Percentiles rank a stretch among this genome's conserved stretches.
phyloP scores from a whole-genome alignment of 2,797 vertebrate genomes.

The Muscicapa striata region DNA sequence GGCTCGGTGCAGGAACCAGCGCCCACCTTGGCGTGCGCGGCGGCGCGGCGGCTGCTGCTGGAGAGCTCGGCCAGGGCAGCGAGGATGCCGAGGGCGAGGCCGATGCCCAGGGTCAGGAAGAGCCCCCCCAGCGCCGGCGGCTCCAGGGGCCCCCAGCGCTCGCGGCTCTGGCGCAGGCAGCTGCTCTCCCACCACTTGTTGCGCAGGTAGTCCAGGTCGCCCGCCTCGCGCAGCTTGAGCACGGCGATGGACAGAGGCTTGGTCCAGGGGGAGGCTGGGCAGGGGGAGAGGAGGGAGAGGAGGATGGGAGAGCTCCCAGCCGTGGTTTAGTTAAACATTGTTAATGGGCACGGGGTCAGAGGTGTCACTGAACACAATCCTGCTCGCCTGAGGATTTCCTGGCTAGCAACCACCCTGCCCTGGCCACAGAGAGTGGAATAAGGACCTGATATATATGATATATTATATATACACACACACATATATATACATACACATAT shows the following conservation, averaged over 20 bases:
- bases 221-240: constrained; percentile 83
- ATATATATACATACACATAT: too few species aligned
- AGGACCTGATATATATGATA: too few species aligned
- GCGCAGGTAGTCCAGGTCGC: constrained; percentile 78
- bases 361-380: accelerated
- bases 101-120: constrained; percentile 86
- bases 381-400: not conserved
- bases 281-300: not conserved
- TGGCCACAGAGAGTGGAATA: accelerated
- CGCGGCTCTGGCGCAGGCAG: constrained; percentile 60
- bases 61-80: constrained; percentile 83
- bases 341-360: accelerated
- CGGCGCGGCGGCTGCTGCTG: constrained; percentile 78
- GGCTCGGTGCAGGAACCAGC: not conserved
- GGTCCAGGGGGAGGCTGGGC: constrained; percentile 79
- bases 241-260: constrained; percentile 83
- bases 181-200: constrained; percentile 90
- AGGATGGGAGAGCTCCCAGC: not conserved
- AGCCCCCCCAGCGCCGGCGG: constrained; percentile 79
- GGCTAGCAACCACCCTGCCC: accelerated
- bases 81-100: constrained; percentile 79
- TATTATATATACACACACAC: too few species aligned
- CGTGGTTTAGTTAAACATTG: accelerated
- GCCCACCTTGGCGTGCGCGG: constrained; percentile 71
- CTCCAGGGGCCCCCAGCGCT: constrained; percentile 67